A percentile compares a stretch with the other conserved stretches of the same genome.
Evolutionary conservation across 1,140 invertebrate species (phyloP).

Genomic region (Polyergus mexicanus): DNA sequence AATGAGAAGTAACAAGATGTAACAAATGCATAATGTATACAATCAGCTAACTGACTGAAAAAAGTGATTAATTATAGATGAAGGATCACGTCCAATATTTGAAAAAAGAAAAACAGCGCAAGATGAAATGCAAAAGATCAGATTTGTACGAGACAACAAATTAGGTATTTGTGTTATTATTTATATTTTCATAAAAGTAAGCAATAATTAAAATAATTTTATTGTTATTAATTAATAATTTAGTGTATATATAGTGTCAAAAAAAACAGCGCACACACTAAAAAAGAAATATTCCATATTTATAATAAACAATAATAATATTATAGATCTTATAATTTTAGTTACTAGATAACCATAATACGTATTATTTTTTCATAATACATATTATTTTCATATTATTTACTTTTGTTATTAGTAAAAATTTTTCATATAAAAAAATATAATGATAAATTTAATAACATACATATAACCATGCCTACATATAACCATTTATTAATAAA

Average conservation of each 20-base stretch:
- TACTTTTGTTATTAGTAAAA: too few relatives aligned
- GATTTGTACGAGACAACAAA: neutral
- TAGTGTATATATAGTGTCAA: neutral
- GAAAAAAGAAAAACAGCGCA: neutral
- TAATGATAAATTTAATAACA: too few relatives aligned
- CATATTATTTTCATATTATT: too few relatives aligned
- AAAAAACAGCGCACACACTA: too few relatives aligned
- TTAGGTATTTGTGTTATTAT: constrained; percentile 17
- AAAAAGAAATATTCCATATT: too few relatives aligned
- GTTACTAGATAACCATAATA: too few relatives aligned
- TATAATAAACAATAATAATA: too few relatives aligned
- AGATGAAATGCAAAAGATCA: neutral
- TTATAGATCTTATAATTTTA: neutral
- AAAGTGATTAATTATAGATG: constrained; percentile 23
- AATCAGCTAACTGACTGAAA: neutral
- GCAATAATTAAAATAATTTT: neutral
- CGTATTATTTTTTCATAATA: too few relatives aligned
- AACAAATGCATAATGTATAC: neutral
- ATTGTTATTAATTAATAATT: neutral
- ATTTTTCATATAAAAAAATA: too few relatives aligned
- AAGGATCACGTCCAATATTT: neutral
- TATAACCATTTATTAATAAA: too few relatives aligned
- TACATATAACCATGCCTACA: too few relatives aligned
- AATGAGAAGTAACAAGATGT: neutral
- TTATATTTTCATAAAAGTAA: neutral